Evolutionary conservation across 1,140 invertebrate genomes (phyloP).

Genomic region (Wiebesia pumilae): DNA sequence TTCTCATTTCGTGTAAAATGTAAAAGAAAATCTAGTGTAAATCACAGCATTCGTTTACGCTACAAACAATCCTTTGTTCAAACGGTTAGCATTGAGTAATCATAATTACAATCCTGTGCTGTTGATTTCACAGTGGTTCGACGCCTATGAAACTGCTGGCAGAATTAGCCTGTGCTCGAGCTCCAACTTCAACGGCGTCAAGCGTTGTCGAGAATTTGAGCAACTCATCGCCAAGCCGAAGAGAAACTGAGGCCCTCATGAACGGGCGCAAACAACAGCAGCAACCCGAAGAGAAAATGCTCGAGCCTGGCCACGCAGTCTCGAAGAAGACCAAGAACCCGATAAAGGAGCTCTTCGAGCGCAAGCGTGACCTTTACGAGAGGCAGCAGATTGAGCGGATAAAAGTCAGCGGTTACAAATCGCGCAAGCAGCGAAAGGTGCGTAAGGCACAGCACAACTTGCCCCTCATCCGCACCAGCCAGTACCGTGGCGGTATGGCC

Average conservation of each 20-base stretch:
- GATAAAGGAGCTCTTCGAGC: slow-evolving; percentile 72
- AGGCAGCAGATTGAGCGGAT: slow-evolving; percentile 56
- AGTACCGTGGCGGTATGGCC: slow-evolving; percentile 60
- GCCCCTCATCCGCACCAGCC: slow-evolving; percentile 66
- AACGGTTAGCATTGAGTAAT: too few species aligned
- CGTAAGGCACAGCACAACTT: slow-evolving; percentile 60
- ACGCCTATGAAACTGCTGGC: slow-evolving; percentile 73
- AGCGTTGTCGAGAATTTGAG: slow-evolving; percentile 24
- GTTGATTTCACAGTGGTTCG: slow-evolving; percentile 55
- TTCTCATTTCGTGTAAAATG: background rate
- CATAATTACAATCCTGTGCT: too few species aligned
- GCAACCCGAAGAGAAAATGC: background rate
- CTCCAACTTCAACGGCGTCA: slow-evolving; percentile 62
- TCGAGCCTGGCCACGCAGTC: slow-evolving; percentile 50
- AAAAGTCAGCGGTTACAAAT: slow-evolving; percentile 45
- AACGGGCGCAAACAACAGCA: background rate
- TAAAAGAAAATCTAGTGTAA: background rate
- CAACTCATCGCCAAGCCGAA: slow-evolving; percentile 45
- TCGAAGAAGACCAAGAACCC: slow-evolving; percentile 68
- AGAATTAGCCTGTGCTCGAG: slow-evolving; percentile 71
- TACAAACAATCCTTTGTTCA: too few species aligned
- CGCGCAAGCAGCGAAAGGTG: slow-evolving; percentile 62
- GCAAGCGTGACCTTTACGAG: slow-evolving; percentile 70
- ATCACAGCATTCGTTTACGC: background rate
- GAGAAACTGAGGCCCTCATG: slow-evolving; percentile 8